Percentiles rank a stretch among this genome's conserved stretches.
Conservation (phyloP, 1,140 invertebrate species). For the Drosophila tristis region DNA sequence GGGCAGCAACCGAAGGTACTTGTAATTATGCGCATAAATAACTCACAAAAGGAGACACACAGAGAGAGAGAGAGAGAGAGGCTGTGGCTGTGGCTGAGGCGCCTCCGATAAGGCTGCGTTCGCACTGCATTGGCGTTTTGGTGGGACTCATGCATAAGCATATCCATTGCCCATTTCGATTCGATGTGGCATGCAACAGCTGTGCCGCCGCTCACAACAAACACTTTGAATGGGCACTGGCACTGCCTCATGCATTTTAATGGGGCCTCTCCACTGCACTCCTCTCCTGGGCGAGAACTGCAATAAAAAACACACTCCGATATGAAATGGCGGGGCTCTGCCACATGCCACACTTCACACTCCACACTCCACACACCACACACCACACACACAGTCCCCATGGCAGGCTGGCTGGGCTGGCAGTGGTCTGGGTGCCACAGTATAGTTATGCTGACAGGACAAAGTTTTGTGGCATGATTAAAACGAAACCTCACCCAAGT, state of each 20-base stretch:
- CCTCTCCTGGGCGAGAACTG: neutral
- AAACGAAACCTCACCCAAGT: constrained; percentile 59
- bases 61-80: neutral
- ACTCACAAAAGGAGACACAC: constrained; percentile 21
- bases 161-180: constrained; percentile 65
- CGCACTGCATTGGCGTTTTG: neutral
- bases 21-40: constrained; percentile 79
- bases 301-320: no score
- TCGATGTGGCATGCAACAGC: constrained; percentile 77
- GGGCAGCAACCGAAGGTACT: constrained; percentile 8
- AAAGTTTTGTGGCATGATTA: constrained; percentile 67
- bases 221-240: constrained; percentile 39
- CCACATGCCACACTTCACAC: no score
- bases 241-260: constrained; percentile 62
- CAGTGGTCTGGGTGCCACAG: no score
- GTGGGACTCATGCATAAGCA: constrained; percentile 74
- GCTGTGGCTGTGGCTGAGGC: constrained; percentile 3
- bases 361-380: no score
- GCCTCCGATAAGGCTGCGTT: constrained; percentile 4
- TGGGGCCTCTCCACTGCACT: constrained; percentile 25
- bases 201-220: constrained; percentile 61
- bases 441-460: constrained; percentile 24
- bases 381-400: no score
- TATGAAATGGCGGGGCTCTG: no score
- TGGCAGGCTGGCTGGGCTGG: constrained; percentile 8